Base-by-base conservation (phyloP, 1,140 invertebrate genomes). In the Drosophila melanica region DNA sequence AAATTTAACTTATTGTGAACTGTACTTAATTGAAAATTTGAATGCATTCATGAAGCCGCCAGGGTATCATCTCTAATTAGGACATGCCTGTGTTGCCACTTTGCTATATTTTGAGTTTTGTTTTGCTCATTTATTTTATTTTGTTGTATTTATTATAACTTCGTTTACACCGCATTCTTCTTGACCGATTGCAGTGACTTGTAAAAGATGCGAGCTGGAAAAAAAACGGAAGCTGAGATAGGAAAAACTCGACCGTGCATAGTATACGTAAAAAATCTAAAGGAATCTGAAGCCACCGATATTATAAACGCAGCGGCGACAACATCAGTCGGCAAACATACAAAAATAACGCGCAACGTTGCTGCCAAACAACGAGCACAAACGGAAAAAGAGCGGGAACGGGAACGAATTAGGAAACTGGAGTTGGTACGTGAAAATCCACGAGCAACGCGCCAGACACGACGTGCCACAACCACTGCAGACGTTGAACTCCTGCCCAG, bases 141-240 rank as follows among this genome's bases (percentile, higher is more conserved):
- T 23, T 23, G 20, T 54, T 58, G 20, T 23, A 67, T 67, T 55
- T 74, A 12, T 20, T 7, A 18, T 18, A 16, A 35, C n/a, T 39
- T 62, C 44, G 27, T 63, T 65, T 78, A 16, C 23, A 44, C 48
- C 7, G 70, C 14, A 42, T 50, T 39, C 12, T 23, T 59, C 9
- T 53, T 41, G 14, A 20, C 39, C 10, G 35, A 55, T 79, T 79
- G 14, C 48, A 79, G 77, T 74, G 75, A 80, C 66, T 58, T 64
- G 77, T 84, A 80, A 89, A 89, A 89, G 70, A 89, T 89, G 84
- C 84, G 77, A 84, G 79, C 73, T 79, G 84, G 77, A 72, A 89
- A 84, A 80, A 89, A 80, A 47, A 54, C 68, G 55, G 67, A 54
- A 69, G 74, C 67, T 66, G 80, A 80, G 68, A 90, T 60, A 64